Base-by-base conservation (phyloP, 2,888 invertebrate species). In the Dynastes hyllus region DNA sequence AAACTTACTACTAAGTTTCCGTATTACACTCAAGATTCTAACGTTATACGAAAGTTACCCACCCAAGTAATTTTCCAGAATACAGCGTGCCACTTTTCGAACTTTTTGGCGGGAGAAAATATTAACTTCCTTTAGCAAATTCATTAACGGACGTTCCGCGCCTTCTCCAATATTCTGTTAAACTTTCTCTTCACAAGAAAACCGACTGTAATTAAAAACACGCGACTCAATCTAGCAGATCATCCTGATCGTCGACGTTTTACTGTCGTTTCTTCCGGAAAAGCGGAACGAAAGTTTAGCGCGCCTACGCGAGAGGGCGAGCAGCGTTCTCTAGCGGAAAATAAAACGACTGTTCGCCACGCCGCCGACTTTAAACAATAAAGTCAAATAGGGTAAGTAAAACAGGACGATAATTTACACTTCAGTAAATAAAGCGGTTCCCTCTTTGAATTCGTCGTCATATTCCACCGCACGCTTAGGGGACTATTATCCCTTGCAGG, bases 391-490 rank as follows among this genome's bases (percentile, higher is more conserved):
- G 71, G 55, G 51, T 40, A 71, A 71, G 71, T 11, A 58, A 71
- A 32, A 58, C 58, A 53, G 58, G 55, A 58, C 58, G 58, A 71
- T 71, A 71, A 71, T 71, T 71, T n/a, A 71, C 58, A 58, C 71
- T 71, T 22, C 37, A 71, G 55, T 71, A 71, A 71, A 71, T 71
- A 71, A 58, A 71, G 71, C 32, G 71, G 37, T 55, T 51, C 71
- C 32, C 32, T 71, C 55, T 70, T 58, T 55, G 55, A 71, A 71
- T 55, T 55, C 71, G 58, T 37, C 71, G 71, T 37, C 16, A 58
- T 71, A 55, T 55, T 71, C 71, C 40, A 37, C 40, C 58, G 32
- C 27, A 45, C 16, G 22, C 11, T 29, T 22, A 11, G 55, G n/a
- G 13, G 55, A n/a, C 9, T 61, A n/a, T 16, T n/a, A 55, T 55